phyloP scores from a whole-genome alignment of 1,140 invertebrate genomes.

The Bombus picipes region DNA sequence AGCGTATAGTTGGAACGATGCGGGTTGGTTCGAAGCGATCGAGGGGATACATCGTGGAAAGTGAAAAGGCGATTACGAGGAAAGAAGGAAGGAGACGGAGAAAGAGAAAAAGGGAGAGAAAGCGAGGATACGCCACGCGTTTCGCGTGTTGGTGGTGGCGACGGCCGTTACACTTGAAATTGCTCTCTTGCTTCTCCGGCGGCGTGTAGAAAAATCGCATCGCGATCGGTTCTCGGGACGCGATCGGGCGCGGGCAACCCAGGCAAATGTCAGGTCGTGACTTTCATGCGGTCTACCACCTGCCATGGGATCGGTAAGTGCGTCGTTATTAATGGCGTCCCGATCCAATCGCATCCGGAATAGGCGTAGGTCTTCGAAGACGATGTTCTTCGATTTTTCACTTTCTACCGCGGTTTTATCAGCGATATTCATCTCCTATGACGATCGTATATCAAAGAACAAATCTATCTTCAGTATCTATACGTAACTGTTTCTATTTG shows the following conservation, averaged over 20 bases:
- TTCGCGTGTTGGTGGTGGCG: conserved; percentile 55
- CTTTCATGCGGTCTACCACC: conserved; percentile 80
- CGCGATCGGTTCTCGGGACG: conserved; percentile 73
- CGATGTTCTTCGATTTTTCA: conserved; percentile 50
- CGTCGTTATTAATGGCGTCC: conserved; percentile 80
- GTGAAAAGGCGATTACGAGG: conserved; percentile 64
- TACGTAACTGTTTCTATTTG: not conserved
- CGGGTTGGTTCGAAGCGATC: not conserved
- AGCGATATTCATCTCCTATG: conserved; percentile 10
- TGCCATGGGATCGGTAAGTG: conserved; percentile 79
- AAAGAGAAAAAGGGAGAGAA: conserved; percentile 45
- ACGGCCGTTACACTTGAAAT: conserved; percentile 69
- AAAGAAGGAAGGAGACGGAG: conserved; percentile 32
- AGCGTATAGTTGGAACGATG: too few relatives aligned
- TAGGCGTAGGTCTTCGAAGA: conserved; percentile 76
- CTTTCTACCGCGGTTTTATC: conserved; percentile 45
- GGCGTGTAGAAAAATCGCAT: conserved; percentile 73
- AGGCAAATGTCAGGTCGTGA: conserved; percentile 80
- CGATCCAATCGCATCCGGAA: conserved; percentile 79
- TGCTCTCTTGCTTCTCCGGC: conserved; percentile 55
- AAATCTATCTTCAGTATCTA: not conserved
- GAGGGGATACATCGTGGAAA: conserved; percentile 54
- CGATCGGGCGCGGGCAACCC: conserved; percentile 69
- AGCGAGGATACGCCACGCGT: conserved; percentile 57
- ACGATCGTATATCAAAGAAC: not conserved